Evolutionary conservation across 2,888 invertebrate species (phyloP).

Genomic region (Cryptophagus acutangulus): DNA sequence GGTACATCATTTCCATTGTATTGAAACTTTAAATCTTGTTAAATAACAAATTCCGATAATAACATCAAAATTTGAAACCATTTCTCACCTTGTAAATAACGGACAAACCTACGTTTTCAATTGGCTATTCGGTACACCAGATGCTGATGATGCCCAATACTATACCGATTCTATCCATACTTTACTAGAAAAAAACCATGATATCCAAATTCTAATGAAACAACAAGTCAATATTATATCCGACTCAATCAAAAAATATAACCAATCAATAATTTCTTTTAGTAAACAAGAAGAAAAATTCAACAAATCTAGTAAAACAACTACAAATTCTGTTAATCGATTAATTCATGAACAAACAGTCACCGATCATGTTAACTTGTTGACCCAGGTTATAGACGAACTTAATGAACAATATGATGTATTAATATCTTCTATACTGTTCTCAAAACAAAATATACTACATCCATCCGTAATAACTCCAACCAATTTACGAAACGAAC

Average conservation of each 20-base stretch:
- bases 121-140: conserved; percentile 1
- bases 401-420: conserved; percentile 7
- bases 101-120: not conserved
- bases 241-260: conserved; percentile 20
- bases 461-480: conserved; percentile 14
- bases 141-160: conserved; percentile 2
- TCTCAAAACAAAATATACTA: conserved; percentile 12
- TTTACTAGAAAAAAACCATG: conserved; percentile 13
- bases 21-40: too few species aligned
- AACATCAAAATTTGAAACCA: too few species aligned
- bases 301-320: conserved; percentile 1
- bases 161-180: conserved; percentile 16
- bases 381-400: not conserved
- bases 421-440: conserved; percentile 10
- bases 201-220: conserved; percentile 18
- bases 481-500: conserved; percentile 7
- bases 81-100: too few species aligned
- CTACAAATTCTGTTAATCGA: not conserved
- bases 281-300: too few species aligned
- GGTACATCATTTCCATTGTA: too few species aligned
- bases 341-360: not conserved
- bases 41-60: too few species aligned
- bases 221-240: conserved; percentile 23
- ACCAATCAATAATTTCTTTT: conserved; percentile 13
- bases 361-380: not conserved